Percentiles rank a stretch among this genome's conserved stretches.
Evolutionary conservation across 2,797 vertebrate genomes (phyloP).

Genomic region (Anguilla pacifica): DNA sequence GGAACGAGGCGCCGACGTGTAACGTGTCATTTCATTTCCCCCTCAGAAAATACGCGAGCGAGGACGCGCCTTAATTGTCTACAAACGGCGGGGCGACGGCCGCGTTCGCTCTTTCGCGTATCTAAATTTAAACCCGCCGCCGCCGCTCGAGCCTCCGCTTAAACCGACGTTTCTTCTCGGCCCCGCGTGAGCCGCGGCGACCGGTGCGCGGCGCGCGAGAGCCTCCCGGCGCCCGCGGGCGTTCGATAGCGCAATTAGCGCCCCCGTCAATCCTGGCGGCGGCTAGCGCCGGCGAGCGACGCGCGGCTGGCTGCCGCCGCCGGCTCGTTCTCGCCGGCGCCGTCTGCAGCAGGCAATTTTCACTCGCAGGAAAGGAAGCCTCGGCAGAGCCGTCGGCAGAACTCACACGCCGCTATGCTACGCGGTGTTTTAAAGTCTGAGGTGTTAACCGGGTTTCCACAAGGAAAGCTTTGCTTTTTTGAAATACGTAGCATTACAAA

Average conservation of each 20-base stretch:
- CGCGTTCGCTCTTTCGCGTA: neutral
- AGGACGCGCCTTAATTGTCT: constrained; percentile 45
- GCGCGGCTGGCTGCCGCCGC: neutral
- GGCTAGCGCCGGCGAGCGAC: neutral
- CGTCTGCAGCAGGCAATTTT: constrained; percentile 50
- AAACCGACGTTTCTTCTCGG: neutral
- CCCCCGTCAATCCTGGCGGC: constrained; percentile 36
- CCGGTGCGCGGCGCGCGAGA: neutral
- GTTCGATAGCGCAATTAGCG: constrained; percentile 55
- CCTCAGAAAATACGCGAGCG: neutral
- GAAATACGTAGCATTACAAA: neutral
- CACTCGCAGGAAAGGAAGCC: constrained; percentile 46
- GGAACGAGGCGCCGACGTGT: constrained; percentile 59
- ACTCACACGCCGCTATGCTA: neutral
- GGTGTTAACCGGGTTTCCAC: neutral
- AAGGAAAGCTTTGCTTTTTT: neutral
- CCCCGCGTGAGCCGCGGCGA: neutral
- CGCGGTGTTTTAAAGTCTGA: neutral
- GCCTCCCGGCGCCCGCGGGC: constrained; percentile 30
- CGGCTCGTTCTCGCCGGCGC: constrained; percentile 26
- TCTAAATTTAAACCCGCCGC: neutral
- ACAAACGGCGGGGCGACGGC: constrained; percentile 52
- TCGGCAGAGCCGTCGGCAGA: constrained; percentile 31
- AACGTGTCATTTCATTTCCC: constrained; percentile 54
- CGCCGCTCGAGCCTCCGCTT: no score